A percentile compares a stretch with the other conserved stretches of the same genome.
These are phyloP conservation scores for Drosophila testacea DNA, from an alignment of 2,888 invertebrate species.

Conservation along the genomic window DNA sequence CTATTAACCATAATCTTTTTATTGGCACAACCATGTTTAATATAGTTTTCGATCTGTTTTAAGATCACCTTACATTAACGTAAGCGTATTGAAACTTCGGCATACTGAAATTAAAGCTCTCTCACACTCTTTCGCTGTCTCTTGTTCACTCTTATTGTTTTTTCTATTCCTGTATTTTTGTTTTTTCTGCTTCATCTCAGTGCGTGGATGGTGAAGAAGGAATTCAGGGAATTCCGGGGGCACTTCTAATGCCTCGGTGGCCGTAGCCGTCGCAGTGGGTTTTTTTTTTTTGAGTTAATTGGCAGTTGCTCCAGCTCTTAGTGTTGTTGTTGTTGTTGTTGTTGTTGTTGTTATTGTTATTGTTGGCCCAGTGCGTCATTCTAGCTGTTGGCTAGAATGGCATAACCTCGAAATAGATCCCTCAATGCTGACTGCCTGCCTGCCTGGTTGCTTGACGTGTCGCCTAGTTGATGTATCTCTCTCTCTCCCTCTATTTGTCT, in stretches of 20 bases:
- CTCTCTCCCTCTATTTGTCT: not conserved
- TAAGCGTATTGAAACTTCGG: conserved; percentile 13
- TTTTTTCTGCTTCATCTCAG: not conserved
- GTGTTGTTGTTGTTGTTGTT: conserved; percentile 30
- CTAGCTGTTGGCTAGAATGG: conserved; percentile 14
- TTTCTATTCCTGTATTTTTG: conserved; percentile 14
- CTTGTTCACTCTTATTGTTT: not conserved
- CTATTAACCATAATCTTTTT: too few relatives aligned
- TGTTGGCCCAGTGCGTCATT: conserved; percentile 42
- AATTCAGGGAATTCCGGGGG: conserved; percentile 5
- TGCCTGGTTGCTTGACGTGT: conserved; percentile 39
- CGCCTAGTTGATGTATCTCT: not conserved
- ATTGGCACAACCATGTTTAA: too few relatives aligned
- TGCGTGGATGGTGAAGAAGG: not conserved
- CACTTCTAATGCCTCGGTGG: conserved; percentile 49
- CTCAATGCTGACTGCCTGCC: conserved; percentile 18
- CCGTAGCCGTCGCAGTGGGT: conserved; percentile 49
- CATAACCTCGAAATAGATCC: conserved; percentile 32
- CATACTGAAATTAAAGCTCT: too few relatives aligned
- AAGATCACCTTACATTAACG: not conserved
- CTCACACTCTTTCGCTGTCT: not conserved
- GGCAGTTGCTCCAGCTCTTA: conserved; percentile 50
- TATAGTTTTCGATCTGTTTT: too few relatives aligned
- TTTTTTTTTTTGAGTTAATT: conserved; percentile 66
- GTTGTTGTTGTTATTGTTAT: conserved; percentile 13